Conservation (phyloP, 2,888 invertebrate genomes). For the Agrochola lychnidis region DNA sequence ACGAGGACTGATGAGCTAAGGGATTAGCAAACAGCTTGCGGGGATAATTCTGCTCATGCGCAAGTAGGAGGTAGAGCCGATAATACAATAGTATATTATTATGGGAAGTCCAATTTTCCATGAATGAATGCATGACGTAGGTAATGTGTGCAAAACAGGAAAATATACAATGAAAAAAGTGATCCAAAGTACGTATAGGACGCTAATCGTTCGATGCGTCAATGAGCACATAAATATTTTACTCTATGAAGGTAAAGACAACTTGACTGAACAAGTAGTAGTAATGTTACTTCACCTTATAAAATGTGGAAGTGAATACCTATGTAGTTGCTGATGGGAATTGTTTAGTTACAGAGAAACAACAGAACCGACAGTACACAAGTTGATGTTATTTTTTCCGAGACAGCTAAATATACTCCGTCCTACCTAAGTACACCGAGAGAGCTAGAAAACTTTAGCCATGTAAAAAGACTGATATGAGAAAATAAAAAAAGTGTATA, state of each 20-base stretch:
- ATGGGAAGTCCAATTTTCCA: constrained; percentile 15
- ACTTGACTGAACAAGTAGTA: background rate
- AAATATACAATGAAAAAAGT: background rate
- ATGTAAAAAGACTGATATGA: background rate
- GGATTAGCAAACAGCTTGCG: constrained; percentile 62
- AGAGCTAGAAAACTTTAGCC: background rate
- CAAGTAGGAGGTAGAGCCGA: constrained; percentile 16
- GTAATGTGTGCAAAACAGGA: constrained; percentile 30
- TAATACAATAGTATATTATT: background rate
- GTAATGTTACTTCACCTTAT: background rate
- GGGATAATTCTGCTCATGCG: constrained; percentile 35
- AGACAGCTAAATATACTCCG: background rate
- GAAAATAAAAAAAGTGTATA: no score
- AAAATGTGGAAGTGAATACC: constrained; percentile 26
- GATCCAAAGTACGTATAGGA: background rate
- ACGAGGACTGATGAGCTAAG: constrained; percentile 67
- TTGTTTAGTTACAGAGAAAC: background rate
- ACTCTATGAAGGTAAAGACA: background rate
- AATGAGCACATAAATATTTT: constrained; percentile 12
- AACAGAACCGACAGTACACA: background rate
- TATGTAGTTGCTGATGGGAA: background rate
- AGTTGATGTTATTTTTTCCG: background rate
- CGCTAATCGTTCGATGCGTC: constrained; percentile 30
- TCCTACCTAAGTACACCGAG: background rate
- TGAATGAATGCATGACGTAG: constrained; percentile 28